Conservation (phyloP, 2,888 invertebrate genomes). For the Sinhomidia bicolor region DNA sequence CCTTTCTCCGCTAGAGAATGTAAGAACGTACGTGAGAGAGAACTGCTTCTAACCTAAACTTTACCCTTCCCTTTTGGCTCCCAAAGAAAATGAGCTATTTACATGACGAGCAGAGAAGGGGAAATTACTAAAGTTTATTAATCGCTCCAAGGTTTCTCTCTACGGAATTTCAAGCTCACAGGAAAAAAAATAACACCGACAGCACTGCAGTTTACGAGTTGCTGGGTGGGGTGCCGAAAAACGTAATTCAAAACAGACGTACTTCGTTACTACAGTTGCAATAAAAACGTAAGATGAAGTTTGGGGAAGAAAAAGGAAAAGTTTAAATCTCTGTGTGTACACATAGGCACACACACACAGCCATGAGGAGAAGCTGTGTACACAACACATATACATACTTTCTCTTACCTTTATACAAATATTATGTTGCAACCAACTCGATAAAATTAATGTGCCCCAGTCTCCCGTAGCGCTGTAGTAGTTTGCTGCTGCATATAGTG, state of each 20-base stretch:
- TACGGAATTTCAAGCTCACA: background rate
- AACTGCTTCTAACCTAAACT: background rate
- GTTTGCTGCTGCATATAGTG: too few relatives aligned
- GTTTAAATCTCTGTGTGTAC: background rate
- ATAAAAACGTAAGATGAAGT: background rate
- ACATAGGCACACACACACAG: background rate
- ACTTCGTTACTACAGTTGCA: background rate
- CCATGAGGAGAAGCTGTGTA: too few relatives aligned
- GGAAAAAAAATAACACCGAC: too few relatives aligned
- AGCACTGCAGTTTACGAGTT: background rate
- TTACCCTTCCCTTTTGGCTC: background rate
- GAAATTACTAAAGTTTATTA: slow-evolving; percentile 21
- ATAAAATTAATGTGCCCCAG: slow-evolving; percentile 24
- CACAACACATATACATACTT: background rate
- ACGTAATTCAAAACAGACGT: slow-evolving; percentile 1
- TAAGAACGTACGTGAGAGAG: background rate
- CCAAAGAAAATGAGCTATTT: slow-evolving; percentile 22
- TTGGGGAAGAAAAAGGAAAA: too few relatives aligned
- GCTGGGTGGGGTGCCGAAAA: background rate
- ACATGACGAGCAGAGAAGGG: background rate
- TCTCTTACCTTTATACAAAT: background rate
- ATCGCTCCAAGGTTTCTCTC: background rate
- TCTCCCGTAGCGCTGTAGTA: background rate
- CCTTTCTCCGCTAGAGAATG: too few relatives aligned
- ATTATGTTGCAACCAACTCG: background rate